A percentile compares a stretch with the other conserved stretches of the same genome.
These are phyloP conservation scores for Anguilla obscura DNA, from an alignment of 2,797 vertebrate species.

Conservation along the genomic window DNA sequence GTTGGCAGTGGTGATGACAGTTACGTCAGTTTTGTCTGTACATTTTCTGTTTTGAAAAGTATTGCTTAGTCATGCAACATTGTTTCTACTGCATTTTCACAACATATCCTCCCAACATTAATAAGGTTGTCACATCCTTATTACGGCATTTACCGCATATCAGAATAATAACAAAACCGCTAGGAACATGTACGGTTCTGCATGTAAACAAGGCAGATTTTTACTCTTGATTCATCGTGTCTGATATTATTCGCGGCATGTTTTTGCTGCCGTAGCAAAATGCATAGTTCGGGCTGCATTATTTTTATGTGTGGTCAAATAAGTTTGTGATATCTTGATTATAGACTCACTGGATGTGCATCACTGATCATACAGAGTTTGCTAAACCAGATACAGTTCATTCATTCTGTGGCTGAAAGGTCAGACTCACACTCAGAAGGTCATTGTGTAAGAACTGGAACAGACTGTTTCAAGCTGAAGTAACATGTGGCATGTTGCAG, in stretches of 20 bases:
- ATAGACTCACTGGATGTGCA: background rate
- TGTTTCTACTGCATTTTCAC: constrained; percentile 7
- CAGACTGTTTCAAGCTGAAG: background rate
- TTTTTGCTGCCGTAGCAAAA: background rate
- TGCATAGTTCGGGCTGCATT: background rate
- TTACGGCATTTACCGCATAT: background rate
- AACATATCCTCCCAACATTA: constrained; percentile 10
- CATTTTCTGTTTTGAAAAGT: constrained; percentile 25
- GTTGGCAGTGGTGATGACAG: background rate
- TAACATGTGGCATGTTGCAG: constrained; percentile 18
- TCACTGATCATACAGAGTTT: background rate
- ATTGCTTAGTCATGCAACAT: constrained; percentile 15
- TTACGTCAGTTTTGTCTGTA: background rate
- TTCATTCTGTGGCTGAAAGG: background rate
- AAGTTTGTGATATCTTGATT: constrained; percentile 8
- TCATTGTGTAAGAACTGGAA: constrained; percentile 10
- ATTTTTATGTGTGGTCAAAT: background rate
- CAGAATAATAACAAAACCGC: background rate
- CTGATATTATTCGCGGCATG: background rate
- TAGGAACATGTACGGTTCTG: background rate
- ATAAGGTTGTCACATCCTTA: background rate
- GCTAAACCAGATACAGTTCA: background rate
- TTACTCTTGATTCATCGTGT: background rate
- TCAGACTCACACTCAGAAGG: background rate
- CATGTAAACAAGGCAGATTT: background rate